Percentiles rank a stretch among this genome's conserved stretches.
Evolutionary conservation across 2,797 vertebrate species (phyloP).

Genomic region (Molossus alvarezi): DNA sequence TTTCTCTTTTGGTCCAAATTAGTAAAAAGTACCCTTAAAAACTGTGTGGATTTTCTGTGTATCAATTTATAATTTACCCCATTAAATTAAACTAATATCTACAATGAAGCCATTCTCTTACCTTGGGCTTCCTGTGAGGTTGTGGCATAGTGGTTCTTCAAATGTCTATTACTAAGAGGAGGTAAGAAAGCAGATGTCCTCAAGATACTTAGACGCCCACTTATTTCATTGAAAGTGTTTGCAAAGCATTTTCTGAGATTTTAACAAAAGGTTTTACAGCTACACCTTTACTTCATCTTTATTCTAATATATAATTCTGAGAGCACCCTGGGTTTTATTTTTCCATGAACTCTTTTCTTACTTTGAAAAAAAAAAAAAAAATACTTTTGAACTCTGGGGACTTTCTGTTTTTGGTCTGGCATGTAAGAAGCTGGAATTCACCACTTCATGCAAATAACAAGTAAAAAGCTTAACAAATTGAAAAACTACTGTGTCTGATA

Average conservation of each 20-base stretch:
- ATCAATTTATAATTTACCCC: not conserved
- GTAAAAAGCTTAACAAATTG: not conserved
- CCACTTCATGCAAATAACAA: not conserved
- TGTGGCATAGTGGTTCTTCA: not conserved
- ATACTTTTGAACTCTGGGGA: not conserved
- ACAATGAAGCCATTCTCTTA: not conserved
- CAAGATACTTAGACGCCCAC: not conserved
- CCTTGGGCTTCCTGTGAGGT: not conserved
- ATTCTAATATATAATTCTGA: not conserved
- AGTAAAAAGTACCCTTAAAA: constrained; percentile 14
- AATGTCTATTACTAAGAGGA: not conserved
- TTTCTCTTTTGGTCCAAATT: not conserved
- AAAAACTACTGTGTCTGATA: not conserved
- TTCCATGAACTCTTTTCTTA: not conserved
- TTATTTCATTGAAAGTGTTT: not conserved
- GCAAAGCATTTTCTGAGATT: not conserved
- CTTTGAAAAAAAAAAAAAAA: not conserved
- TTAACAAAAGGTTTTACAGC: not conserved
- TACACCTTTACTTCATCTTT: not conserved
- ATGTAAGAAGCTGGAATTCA: not conserved
- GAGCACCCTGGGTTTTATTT: not conserved
- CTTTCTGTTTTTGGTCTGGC: not conserved
- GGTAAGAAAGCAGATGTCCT: not conserved
- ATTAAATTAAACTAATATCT: not conserved
- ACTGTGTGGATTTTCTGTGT: not conserved